Evolutionary conservation across 2,113 vertebrate genomes (phyloP).

Genomic region (Carlito syrichta): DNA sequence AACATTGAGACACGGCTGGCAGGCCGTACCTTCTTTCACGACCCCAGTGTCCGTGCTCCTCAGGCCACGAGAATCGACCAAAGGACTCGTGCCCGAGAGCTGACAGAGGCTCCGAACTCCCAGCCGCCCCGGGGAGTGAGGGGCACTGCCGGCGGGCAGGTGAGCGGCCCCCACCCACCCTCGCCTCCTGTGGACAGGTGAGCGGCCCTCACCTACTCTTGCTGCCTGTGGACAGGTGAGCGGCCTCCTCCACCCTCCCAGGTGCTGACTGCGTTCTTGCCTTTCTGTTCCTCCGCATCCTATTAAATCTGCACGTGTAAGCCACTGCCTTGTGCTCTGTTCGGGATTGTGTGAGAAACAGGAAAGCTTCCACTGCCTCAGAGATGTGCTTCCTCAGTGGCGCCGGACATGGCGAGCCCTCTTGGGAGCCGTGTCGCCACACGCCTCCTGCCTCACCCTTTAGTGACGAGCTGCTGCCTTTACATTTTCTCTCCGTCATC

Average conservation of each 20-base stretch:
- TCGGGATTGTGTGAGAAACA: constrained; percentile 4
- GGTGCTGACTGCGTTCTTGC: neutral
- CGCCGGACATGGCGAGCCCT: neutral
- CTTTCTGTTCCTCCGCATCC: neutral
- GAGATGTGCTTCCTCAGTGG: constrained; percentile 36
- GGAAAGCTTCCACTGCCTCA: neutral
- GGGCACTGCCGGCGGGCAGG: neutral
- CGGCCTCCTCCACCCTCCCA: neutral
- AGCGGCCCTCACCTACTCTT: no score
- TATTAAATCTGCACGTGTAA: neutral
- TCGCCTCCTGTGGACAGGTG: no score
- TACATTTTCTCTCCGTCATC: constrained; percentile 38
- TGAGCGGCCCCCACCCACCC: no score
- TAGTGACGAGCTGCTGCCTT: constrained; percentile 34
- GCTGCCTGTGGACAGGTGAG: neutral
- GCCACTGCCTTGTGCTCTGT: neutral
- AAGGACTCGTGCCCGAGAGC: neutral
- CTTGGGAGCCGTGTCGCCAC: neutral
- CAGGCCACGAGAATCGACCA: accelerated
- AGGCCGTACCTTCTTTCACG: neutral
- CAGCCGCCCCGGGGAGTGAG: accelerated
- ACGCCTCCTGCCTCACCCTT: constrained; percentile 51
- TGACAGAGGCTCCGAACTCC: neutral
- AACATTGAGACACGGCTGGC: neutral
- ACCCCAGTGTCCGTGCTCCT: neutral